A percentile compares a stretch with the other conserved stretches of the same genome.
These are phyloP conservation scores for Halocynthia aurantium DNA, from an alignment of 23 tunicate species.

Conservation along the genomic window DNA sequence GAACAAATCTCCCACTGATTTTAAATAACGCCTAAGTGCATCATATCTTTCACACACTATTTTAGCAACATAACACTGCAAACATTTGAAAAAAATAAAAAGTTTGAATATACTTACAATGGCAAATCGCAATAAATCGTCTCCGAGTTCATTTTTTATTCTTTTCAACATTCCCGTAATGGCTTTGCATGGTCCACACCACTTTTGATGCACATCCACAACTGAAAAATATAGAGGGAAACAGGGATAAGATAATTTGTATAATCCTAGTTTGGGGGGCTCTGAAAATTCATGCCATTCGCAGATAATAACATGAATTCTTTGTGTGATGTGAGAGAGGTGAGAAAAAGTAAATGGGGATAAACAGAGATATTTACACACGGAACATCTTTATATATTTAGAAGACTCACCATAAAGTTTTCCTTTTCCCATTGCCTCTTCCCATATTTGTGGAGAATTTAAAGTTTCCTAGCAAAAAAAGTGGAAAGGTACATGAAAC, in stretches of 20 bases:
- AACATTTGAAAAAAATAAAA: neutral
- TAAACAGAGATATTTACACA: neutral
- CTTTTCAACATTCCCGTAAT: constrained; percentile 78
- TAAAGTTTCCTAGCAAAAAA: constrained; percentile 54
- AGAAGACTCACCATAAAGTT: constrained; percentile 45
- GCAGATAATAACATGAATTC: neutral
- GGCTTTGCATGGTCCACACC: constrained; percentile 97
- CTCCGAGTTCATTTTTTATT: constrained; percentile 86
- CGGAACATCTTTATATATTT: neutral
- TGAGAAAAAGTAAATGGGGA: neutral
- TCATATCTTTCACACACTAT: too few species aligned
- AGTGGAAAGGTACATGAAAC: neutral
- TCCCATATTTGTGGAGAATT: constrained; percentile 83
- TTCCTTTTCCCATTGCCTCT: constrained; percentile 50
- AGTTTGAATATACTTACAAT: constrained; percentile 40
- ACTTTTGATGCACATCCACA: constrained; percentile 91
- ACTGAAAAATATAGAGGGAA: constrained; percentile 18
- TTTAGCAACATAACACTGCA: too few species aligned
- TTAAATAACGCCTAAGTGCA: too few species aligned
- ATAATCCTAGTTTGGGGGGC: neutral
- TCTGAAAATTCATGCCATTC: neutral
- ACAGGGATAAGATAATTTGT: neutral
- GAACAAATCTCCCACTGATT: too few species aligned
- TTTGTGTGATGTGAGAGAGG: neutral
- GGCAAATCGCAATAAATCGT: constrained; percentile 73